A percentile compares a stretch with the other conserved stretches of the same genome.
Evolutionary conservation across 2,797 vertebrate genomes (phyloP).

Genomic region (Microctenopoma stevenorrisi): DNA sequence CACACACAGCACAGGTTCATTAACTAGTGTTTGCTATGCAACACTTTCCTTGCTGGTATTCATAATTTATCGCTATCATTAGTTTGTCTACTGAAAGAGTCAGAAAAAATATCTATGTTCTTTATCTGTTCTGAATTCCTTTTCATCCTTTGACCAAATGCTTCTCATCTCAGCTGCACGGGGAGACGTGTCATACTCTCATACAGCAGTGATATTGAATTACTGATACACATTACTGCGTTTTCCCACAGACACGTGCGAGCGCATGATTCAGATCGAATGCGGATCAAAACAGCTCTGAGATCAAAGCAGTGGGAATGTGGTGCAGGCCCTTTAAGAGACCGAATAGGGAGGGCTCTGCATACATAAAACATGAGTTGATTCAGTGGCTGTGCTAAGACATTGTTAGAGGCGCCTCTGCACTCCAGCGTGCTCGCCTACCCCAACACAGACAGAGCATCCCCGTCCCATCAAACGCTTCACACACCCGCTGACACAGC

Average conservation of each 20-base stretch:
- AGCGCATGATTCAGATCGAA: constrained; percentile 29
- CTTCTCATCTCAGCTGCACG: constrained; percentile 23
- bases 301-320: constrained; percentile 64
- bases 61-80: constrained; percentile 49
- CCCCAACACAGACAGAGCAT: constrained; percentile 49
- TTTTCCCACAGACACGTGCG: constrained; percentile 50
- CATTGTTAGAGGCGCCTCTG: constrained; percentile 82
- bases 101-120: constrained; percentile 39
- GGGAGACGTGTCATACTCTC: constrained; percentile 16
- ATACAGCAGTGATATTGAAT: constrained; percentile 14
- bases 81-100: constrained; percentile 37
- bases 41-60: constrained; percentile 23
- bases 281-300: constrained; percentile 19
- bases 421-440: constrained; percentile 64
- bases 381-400: constrained; percentile 85
- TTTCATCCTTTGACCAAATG: constrained; percentile 30
- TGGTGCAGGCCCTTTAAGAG: constrained; percentile 81
- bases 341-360: constrained; percentile 63
- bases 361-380: constrained; percentile 90
- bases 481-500: constrained; percentile 57
- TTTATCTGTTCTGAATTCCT: constrained; percentile 7
- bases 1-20: constrained; percentile 12
- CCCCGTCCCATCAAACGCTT: constrained; percentile 28
- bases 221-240: constrained; percentile 14
- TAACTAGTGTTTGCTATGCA: constrained; percentile 31